Base-by-base conservation (phyloP, 2,797 vertebrate genomes). In the Catostomus latipinnis region DNA sequence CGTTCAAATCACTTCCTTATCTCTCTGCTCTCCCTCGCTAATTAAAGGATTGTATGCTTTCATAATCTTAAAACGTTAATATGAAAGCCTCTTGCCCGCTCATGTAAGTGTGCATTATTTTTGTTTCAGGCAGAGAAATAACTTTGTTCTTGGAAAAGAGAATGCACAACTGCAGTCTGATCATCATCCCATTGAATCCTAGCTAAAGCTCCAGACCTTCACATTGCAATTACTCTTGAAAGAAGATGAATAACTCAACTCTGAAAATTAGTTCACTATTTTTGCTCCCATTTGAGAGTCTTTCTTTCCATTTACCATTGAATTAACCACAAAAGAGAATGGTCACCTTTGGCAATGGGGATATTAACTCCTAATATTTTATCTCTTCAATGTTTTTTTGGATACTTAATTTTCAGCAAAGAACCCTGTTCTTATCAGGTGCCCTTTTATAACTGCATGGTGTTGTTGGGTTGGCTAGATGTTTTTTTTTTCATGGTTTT, bases 131-230 rank as follows among this genome's bases (percentile, higher is more conserved):
- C 34, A 34, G 22, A 22, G 22, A 22, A 22, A 34, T 34, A 34
- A 34, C 34, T 34, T 34, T 34, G 34, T 34, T 34, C 2, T 34
- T 62, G 14, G 70, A 6, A 12, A 7, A n/a, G 57, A 69, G 49
- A 78, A 48, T 7, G 9, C 12, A 84, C 71, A 60, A 46, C 58
- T 70, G 53, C 18, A 6, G 22, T 63, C 80, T 73, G 80, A 56
- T 54, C 56, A 34, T 34, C 34, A 34, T 34, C 3, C 34, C 34
- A 34, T 34, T 34, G 34, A 34, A 45, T 43, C 48, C 58, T 83
- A 75, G 56, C 74, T 71, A 52, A 63, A 78, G 10, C 34, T 74
- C 53, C 54, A 85, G 81, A 87, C 80, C 81, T 85, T 86, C 86
- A 68, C 54, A 54, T 67, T 63, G 56, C 61, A 61, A 68, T 83